Conservation (phyloP, 2,113 vertebrate species). For the Cololabis saira region DNA sequence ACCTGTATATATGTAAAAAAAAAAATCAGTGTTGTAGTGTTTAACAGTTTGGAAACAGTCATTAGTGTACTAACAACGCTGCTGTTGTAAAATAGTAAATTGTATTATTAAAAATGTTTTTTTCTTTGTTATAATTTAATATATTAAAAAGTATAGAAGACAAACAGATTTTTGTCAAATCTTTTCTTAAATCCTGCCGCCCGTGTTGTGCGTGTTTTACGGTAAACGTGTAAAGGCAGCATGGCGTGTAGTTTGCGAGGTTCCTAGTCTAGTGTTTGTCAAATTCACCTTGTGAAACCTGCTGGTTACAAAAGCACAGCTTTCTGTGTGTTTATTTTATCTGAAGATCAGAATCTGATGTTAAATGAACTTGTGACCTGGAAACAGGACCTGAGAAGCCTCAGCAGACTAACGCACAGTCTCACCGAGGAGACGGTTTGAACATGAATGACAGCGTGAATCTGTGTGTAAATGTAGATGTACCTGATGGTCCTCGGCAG, state of each 20-base stretch:
- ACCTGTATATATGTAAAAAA: no score
- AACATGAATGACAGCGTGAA: neutral
- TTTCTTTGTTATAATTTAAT: no score
- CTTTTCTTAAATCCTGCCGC: neutral
- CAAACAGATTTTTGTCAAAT: no score
- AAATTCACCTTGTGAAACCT: neutral
- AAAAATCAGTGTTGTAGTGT: no score
- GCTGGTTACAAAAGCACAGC: neutral
- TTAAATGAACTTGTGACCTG: neutral
- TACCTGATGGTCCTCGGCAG: conserved; percentile 86
- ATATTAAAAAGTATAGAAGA: no score
- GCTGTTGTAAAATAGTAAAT: no score
- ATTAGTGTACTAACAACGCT: no score
- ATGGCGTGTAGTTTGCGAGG: neutral
- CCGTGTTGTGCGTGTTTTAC: neutral
- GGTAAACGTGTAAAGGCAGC: neutral
- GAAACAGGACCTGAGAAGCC: neutral
- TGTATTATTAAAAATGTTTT: no score
- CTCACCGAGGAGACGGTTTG: accelerated
- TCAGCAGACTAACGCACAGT: neutral
- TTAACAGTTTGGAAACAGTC: no score
- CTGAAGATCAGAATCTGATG: neutral
- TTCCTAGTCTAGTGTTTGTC: neutral
- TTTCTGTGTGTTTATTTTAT: no score
- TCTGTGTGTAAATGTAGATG: neutral